Evolutionary conservation across 2,888 invertebrate species (phyloP).

Genomic region (Agrilus biguttatus): DNA sequence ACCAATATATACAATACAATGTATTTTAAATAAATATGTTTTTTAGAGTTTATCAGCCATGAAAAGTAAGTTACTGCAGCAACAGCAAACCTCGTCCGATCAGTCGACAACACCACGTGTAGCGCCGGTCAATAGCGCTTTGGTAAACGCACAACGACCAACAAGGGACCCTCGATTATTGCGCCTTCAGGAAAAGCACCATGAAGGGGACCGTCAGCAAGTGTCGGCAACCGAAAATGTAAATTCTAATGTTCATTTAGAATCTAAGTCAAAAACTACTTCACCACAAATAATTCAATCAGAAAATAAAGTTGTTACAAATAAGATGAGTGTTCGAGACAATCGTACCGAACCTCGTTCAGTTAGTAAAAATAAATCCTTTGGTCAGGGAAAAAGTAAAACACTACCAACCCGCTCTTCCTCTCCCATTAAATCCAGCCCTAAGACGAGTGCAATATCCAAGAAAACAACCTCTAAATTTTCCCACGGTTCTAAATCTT

Average conservation of each 20-base stretch:
- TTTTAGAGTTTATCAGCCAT: no score
- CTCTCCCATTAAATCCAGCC: constrained; percentile 17
- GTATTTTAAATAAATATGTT: no score
- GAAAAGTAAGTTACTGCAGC: no score
- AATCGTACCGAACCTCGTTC: constrained; percentile 30
- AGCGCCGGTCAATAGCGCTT: constrained; percentile 34
- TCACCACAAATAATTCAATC: constrained; percentile 19
- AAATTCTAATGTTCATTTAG: constrained; percentile 22
- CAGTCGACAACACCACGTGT: constrained; percentile 30
- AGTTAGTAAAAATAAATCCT: constrained; percentile 18
- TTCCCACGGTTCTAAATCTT: constrained; percentile 11
- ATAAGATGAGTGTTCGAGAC: constrained; percentile 28
- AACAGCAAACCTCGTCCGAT: no score
- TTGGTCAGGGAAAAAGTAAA: constrained; percentile 12
- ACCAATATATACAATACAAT: no score
- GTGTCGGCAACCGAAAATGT: constrained; percentile 8
- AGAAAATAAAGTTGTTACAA: constrained; percentile 30
- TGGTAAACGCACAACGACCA: constrained; percentile 22
- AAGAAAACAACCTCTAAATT: constrained; percentile 18
- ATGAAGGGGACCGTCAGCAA: constrained; percentile 12
- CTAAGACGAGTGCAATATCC: constrained; percentile 13
- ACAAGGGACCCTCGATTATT: constrained; percentile 28
- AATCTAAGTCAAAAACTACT: constrained; percentile 20
- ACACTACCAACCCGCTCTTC: constrained; percentile 12
- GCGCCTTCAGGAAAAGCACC: constrained; percentile 18